Evolutionary conservation across 2,113 vertebrate species (phyloP), one percentile per base, ranked within the genome.

Genomic region (Cichladusa arquata): DNA sequence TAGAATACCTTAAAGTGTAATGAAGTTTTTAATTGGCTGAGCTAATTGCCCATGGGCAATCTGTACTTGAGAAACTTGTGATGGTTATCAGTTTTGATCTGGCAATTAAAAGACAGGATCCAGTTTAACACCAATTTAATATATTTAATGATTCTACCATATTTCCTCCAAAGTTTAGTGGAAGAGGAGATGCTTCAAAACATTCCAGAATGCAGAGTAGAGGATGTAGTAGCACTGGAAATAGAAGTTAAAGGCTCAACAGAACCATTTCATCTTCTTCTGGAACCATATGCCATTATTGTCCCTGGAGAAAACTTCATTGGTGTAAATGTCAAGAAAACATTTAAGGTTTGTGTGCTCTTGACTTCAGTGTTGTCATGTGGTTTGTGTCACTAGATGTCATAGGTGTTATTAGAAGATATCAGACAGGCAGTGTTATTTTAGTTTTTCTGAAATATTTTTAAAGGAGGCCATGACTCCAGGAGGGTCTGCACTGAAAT

Each of bases 211-310:
- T 81, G 93, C 33, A 73, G 86, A 74, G 28, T 76, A 79, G 95
- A 94, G 14, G 98, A 99, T 28, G 97, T 98, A 58, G 98, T 98
- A 14, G 98, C 92, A 31, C 92, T 99, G 98, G 99, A 99, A 92
- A 97, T 99, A 47, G 99, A 99, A 90, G 97, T 98, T 61, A 99
- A 99, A 95, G 99, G 99, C 44, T 97, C 97, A 2, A 97, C 98
- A 2, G 98, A 99, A 91, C 98, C 98, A 1, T 98, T 98, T 95
- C 84, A 98, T 47, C 81, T 99, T 62, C 97, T 99, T 47, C 86
- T 99, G 57, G 99, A 99, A 29, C 99, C 99, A 0, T 99, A 99
- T 1, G 98, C 98, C 62, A 89, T 99, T 57, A 86, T 99, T 34
- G 95, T 99, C 69, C 98, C 99, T 1, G 99, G 99, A 74, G 98